These are phyloP conservation scores for Mus musculus DNA, from an alignment of 2,113 vertebrate genomes.

Conservation along the genomic window GRCm39 chr13:48888501-48889000, in stretches of 20 bases:
- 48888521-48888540: conserved; percentile 86
- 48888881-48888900: conserved; percentile 51
- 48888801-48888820: conserved; percentile 57
- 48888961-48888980: not conserved
- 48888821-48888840: conserved; percentile 76
- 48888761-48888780: conserved; percentile 3
- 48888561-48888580: conserved; percentile 88
- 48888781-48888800: conserved; percentile 49
- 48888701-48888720: conserved; percentile 89
- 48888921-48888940: not conserved
- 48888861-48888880: conserved; percentile 75
- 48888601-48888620: conserved; percentile 83
- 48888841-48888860: conserved; percentile 80
- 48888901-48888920: not conserved
- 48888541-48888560: conserved; percentile 92
- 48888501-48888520: conserved; percentile 89
- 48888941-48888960: not conserved
- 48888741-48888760: conserved; percentile 72
- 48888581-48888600: conserved; percentile 91
- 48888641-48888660: conserved; percentile 90
- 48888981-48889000: fast-evolving
- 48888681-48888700: conserved; percentile 91
- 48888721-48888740: conserved; percentile 90
- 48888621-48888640: conserved; percentile 77
- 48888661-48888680: conserved; percentile 93